Evolutionary conservation across 2,888 invertebrate species (phyloP).

Genomic region (Lamproptera curius): DNA sequence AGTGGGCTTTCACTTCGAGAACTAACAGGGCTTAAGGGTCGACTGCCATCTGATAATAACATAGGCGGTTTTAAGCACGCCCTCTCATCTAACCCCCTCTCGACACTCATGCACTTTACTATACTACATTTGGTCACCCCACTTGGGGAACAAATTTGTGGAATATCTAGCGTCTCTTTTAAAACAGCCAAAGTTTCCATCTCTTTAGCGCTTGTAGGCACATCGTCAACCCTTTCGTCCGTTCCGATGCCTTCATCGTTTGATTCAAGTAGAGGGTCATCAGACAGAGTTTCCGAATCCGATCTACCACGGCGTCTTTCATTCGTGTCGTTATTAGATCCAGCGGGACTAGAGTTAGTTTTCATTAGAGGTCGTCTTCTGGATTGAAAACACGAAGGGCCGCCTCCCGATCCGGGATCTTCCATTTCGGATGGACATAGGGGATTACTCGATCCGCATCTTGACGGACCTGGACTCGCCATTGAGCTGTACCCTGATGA

Average conservation of each 20-base stretch:
- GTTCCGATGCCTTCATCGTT: slow-evolving; percentile 89
- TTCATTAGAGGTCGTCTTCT: slow-evolving; percentile 81
- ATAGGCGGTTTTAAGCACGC: slow-evolving; percentile 61
- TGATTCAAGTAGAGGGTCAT: slow-evolving; percentile 83
- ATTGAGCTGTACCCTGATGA: slow-evolving; percentile 92
- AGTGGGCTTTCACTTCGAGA: slow-evolving; percentile 88
- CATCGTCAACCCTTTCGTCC: slow-evolving; percentile 85
- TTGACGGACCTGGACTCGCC: slow-evolving; percentile 89
- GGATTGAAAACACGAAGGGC: slow-evolving; percentile 71
- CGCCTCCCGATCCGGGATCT: slow-evolving; percentile 81
- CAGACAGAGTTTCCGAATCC: slow-evolving; percentile 86
- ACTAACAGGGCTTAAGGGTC: slow-evolving; percentile 84
- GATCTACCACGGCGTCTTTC: slow-evolving; percentile 80
- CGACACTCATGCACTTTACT: slow-evolving; percentile 77
- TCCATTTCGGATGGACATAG: slow-evolving; percentile 87
- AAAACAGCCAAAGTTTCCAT: slow-evolving; percentile 62
- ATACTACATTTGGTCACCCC: slow-evolving; percentile 73
- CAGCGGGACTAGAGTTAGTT: slow-evolving; percentile 73
- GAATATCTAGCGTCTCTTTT: slow-evolving; percentile 67
- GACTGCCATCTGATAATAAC: slow-evolving; percentile 79
- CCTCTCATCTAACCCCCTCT: slow-evolving; percentile 71
- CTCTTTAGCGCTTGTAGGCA: slow-evolving; percentile 84
- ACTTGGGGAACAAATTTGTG: slow-evolving; percentile 65
- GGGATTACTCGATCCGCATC: slow-evolving; percentile 90
- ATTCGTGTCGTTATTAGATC: slow-evolving; percentile 63